Evolutionary conservation across 1,140 invertebrate genomes (phyloP).

Genomic region (Goniozus legneri): DNA sequence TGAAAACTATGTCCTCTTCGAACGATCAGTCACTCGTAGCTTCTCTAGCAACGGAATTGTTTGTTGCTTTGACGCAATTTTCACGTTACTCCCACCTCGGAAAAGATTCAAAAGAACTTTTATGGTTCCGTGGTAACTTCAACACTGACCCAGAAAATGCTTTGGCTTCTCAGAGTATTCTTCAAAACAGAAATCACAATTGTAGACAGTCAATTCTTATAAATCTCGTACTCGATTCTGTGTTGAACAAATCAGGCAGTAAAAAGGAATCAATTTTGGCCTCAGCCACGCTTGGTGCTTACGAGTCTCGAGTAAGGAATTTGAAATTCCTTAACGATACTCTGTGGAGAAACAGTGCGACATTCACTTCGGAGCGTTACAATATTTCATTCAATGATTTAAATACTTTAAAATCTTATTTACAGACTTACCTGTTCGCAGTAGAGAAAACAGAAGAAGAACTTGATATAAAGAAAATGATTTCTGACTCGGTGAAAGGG

Average conservation of each 20-base stretch:
- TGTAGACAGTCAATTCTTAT: constrained; percentile 33
- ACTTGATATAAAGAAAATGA: not conserved
- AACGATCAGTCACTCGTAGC: not conserved
- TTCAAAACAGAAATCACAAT: not conserved
- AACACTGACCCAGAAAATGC: no score
- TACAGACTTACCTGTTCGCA: constrained; percentile 26
- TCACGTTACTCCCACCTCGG: constrained; percentile 23
- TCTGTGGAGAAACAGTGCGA: constrained; percentile 54
- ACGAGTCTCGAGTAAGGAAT: constrained; percentile 36
- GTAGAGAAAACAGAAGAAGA: constrained; percentile 21
- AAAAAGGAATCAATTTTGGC: constrained; percentile 18
- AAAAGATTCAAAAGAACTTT: constrained; percentile 18
- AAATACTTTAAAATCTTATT: constrained; percentile 22
- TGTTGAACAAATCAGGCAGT: constrained; percentile 22
- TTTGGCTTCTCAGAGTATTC: no score
- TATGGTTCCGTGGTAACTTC: no score
- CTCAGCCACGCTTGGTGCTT: constrained; percentile 39
- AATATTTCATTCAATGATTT: constrained; percentile 32
- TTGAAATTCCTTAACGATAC: constrained; percentile 46
- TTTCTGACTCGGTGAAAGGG: not conserved
- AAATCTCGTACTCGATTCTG: constrained; percentile 33
- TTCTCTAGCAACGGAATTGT: constrained; percentile 24
- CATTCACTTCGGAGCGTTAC: constrained; percentile 38
- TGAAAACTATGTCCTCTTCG: constrained; percentile 18
- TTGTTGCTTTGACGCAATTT: constrained; percentile 23